Conservation (phyloP, 2,888 invertebrate genomes). For the Agonopterix subpropinquella region DNA sequence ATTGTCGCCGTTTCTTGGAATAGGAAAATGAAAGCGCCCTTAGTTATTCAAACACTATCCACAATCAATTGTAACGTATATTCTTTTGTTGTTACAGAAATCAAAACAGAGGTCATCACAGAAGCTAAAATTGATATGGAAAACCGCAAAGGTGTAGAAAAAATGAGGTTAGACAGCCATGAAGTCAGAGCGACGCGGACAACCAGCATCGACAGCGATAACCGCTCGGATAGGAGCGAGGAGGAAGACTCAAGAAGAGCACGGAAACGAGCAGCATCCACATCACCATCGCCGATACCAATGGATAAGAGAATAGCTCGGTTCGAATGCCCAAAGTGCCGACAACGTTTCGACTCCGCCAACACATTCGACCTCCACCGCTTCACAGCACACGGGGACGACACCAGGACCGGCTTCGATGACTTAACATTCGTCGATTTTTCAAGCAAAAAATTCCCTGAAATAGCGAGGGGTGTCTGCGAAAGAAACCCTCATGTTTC, state of each 20-base stretch:
- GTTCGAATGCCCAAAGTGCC: constrained; percentile 83
- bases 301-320: constrained; percentile 57
- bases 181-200: constrained; percentile 51
- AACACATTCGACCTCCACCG: constrained; percentile 83
- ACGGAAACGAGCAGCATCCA: constrained; percentile 58
- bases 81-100: constrained; percentile 67
- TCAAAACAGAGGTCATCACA: constrained; percentile 63
- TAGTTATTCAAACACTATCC: constrained; percentile 61
- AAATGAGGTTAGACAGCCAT: constrained; percentile 46
- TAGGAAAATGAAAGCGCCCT: constrained; percentile 61
- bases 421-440: constrained; percentile 88
- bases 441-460: constrained; percentile 85
- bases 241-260: constrained; percentile 53
- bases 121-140: constrained; percentile 61
- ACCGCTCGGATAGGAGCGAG: constrained; percentile 73
- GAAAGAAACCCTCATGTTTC: constrained; percentile 79
- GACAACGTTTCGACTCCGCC: constrained; percentile 83
- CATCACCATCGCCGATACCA: constrained; percentile 51
- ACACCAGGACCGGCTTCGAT: constrained; percentile 79
- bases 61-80: constrained; percentile 54
- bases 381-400: constrained; percentile 76
- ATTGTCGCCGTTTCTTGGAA: constrained; percentile 71
- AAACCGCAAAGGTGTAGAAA: constrained; percentile 37
- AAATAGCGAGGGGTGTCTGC: constrained; percentile 84
- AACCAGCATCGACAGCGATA: constrained; percentile 73